Percentiles rank a stretch among this genome's conserved stretches.
These are phyloP conservation scores for Unio pictorum DNA, from an alignment of 2,888 invertebrate species.

Conservation along the genomic window DNA sequence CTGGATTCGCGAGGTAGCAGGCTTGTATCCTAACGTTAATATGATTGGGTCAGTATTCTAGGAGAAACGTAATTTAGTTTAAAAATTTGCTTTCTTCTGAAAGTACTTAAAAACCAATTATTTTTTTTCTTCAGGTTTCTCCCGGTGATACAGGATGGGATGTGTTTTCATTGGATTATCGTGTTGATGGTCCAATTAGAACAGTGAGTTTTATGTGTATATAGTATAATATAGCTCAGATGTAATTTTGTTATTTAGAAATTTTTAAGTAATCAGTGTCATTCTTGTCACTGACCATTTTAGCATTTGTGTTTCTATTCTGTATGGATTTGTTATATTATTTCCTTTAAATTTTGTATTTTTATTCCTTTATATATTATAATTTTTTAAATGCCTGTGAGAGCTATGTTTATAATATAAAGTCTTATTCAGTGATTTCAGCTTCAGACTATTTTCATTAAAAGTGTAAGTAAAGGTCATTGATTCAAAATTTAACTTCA, in stretches of 20 bases:
- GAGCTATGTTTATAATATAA: neutral
- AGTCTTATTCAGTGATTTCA: too few species aligned
- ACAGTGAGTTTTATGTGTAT: slow-evolving; percentile 76
- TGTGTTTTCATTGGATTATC: slow-evolving; percentile 89
- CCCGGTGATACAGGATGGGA: slow-evolving; percentile 90
- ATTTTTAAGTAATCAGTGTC: neutral
- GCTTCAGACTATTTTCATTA: too few species aligned
- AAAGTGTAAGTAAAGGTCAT: too few species aligned
- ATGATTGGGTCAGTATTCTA: too few species aligned
- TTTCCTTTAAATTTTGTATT: too few species aligned
- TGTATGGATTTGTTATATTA: too few species aligned
- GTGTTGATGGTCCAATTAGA: slow-evolving; percentile 89
- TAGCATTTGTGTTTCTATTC: neutral
- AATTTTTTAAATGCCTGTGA: neutral
- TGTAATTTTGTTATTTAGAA: neutral
- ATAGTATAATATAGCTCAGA: neutral
- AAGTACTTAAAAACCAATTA: neutral
- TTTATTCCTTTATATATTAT: too few species aligned
- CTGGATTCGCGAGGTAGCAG: too few species aligned
- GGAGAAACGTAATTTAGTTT: too few species aligned
- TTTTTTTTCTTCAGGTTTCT: slow-evolving; percentile 53
- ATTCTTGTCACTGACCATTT: neutral
- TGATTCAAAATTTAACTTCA: too few species aligned
- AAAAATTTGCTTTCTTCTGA: neutral
- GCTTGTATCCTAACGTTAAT: too few species aligned